Percentiles rank a stretch among this genome's conserved stretches.
phyloP scores from a whole-genome alignment of 2,113 vertebrate species.

The Spermophilus dauricus region DNA sequence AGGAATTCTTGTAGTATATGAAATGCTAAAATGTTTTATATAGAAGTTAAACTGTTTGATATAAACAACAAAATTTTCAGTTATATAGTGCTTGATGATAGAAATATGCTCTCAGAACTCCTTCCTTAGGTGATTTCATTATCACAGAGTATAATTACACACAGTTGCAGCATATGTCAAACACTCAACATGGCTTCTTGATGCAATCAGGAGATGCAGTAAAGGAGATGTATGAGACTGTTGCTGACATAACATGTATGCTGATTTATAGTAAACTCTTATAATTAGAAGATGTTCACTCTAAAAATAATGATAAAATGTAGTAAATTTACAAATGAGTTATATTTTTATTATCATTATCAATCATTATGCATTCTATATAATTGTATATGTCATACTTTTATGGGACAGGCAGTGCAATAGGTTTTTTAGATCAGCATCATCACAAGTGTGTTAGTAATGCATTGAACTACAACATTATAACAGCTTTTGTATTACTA shows the following conservation, averaged over 20 bases:
- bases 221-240: background rate
- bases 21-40: background rate
- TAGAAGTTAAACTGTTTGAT: background rate
- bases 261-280: background rate
- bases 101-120: background rate
- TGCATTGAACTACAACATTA: background rate
- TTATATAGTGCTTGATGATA: background rate
- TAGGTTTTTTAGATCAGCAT: background rate
- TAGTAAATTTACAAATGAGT: background rate
- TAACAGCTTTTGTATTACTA: background rate
- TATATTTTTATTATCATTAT: too few relatives aligned
- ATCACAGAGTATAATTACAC: background rate
- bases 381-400: background rate
- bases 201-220: background rate
- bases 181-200: fast-evolving
- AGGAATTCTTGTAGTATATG: background rate
- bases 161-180: too few relatives aligned
- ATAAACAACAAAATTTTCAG: background rate
- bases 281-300: background rate
- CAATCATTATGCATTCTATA: background rate
- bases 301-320: background rate
- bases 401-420: background rate
- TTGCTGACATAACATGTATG: too few relatives aligned
- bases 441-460: background rate
- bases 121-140: background rate